A percentile compares a stretch with the other conserved stretches of the same genome.
Evolutionary conservation across 2,888 invertebrate species (phyloP).

Genomic region (Macropis europaea): DNA sequence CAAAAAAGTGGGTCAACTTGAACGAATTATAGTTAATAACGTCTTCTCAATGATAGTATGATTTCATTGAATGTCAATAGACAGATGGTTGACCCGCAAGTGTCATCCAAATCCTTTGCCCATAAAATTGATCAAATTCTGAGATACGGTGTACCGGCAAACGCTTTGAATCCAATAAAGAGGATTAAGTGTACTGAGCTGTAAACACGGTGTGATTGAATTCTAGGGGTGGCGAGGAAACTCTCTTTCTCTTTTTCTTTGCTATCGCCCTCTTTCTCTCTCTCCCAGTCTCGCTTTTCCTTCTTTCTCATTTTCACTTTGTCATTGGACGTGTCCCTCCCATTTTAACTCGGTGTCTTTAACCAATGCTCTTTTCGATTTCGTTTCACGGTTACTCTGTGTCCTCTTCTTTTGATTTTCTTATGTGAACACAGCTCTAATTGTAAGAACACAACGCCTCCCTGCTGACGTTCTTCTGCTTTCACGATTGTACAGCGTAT

Average conservation of each 20-base stretch:
- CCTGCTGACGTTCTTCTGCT: conserved; percentile 36
- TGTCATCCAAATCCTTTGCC: conserved; percentile 65
- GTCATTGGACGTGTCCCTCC: conserved; percentile 7
- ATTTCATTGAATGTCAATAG: conserved; percentile 48
- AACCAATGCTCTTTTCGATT: conserved; percentile 5
- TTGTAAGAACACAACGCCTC: conserved; percentile 37
- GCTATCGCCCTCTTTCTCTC: conserved; percentile 1
- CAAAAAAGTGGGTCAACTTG: not conserved
- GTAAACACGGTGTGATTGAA: conserved; percentile 75
- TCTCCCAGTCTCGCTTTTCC: not conserved
- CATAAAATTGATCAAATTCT: conserved; percentile 71
- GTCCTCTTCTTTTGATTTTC: conserved; percentile 20
- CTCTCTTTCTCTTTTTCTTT: conserved; percentile 27
- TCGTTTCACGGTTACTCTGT: not conserved
- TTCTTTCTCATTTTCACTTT: conserved; percentile 7
- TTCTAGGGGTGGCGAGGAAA: conserved; percentile 65
- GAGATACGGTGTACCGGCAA: conserved; percentile 62
- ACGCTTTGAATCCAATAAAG: conserved; percentile 72
- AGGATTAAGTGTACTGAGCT: conserved; percentile 73
- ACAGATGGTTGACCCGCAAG: conserved; percentile 57
- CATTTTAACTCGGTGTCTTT: not conserved
- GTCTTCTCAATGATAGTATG: conserved; percentile 37
- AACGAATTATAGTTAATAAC: conserved; percentile 26
- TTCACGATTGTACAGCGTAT: conserved; percentile 49
- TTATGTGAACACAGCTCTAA: not conserved